Percentiles rank a stretch among this genome's conserved stretches.
Conservation (phyloP, 2,797 vertebrate genomes). For the Otolemur crassicaudatus region DNA sequence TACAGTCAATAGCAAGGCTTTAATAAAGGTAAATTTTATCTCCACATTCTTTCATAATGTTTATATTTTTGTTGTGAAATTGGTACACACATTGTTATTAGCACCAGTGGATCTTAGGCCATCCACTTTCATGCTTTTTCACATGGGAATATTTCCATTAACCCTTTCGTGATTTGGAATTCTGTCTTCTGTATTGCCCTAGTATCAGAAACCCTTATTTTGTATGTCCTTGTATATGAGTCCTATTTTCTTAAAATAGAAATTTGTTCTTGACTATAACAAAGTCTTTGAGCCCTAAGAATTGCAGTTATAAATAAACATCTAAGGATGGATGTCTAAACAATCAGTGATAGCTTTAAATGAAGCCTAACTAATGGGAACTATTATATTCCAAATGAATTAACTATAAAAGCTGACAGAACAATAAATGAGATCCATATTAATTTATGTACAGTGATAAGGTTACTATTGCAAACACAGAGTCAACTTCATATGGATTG, state of each 20-base stretch:
- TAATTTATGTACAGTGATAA: slow-evolving; percentile 82
- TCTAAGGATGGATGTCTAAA: slow-evolving; percentile 67
- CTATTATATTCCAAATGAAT: slow-evolving; percentile 78
- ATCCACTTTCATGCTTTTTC: not conserved
- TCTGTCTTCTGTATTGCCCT: not conserved
- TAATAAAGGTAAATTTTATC: slow-evolving; percentile 12
- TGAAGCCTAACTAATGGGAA: slow-evolving; percentile 70
- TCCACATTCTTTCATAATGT: not conserved
- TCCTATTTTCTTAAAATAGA: slow-evolving; percentile 45
- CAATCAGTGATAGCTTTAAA: slow-evolving; percentile 63
- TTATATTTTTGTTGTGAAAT: slow-evolving; percentile 35
- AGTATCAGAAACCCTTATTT: not conserved
- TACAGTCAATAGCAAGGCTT: not conserved
- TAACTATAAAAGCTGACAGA: slow-evolving; percentile 68
- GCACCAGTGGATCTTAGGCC: not conserved
- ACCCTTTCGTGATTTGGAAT: not conserved
- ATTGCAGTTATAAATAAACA: slow-evolving; percentile 45
- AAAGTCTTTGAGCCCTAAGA: slow-evolving; percentile 30
- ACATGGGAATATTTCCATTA: not conserved
- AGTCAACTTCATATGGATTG: slow-evolving; percentile 77
- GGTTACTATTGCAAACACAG: slow-evolving; percentile 78
- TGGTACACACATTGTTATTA: slow-evolving; percentile 15
- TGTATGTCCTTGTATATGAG: not conserved
- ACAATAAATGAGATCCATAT: slow-evolving; percentile 65
- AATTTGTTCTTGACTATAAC: slow-evolving; percentile 17